A percentile compares a stretch with the other conserved stretches of the same genome.
Evolutionary conservation across 1,140 invertebrate species (phyloP).

Genomic region (Radopholus similis): DNA sequence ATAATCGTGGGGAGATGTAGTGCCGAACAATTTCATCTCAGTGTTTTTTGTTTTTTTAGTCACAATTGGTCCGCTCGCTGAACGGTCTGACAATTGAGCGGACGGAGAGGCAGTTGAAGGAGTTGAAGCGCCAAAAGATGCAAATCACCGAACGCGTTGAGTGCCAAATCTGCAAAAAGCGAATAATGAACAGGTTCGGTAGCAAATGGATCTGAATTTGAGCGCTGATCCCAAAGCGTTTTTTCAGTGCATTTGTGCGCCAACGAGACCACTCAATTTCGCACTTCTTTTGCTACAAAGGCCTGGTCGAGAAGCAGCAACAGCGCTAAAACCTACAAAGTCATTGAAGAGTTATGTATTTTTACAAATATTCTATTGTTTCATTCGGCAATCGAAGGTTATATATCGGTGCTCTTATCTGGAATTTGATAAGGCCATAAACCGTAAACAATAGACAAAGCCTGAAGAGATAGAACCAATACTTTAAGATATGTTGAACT

Average conservation of each 20-base stretch:
- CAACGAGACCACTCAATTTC: slow-evolving; percentile 20
- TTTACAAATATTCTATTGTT: not conserved
- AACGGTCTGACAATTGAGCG: slow-evolving; percentile 21
- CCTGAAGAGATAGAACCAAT: no score
- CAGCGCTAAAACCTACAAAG: no score
- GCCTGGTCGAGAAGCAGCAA: not conserved
- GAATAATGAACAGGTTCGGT: slow-evolving; percentile 32
- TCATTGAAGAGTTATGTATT: not conserved
- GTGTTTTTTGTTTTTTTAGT: slow-evolving; percentile 14
- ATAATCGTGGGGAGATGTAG: no score
- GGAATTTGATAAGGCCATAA: no score
- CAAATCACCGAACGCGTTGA: slow-evolving; percentile 22
- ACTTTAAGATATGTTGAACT: no score
- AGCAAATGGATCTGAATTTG: not conserved
- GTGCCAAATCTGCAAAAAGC: slow-evolving; percentile 32
- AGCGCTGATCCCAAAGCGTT: not conserved
- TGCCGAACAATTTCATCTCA: not conserved
- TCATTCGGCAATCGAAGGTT: no score
- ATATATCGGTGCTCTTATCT: no score
- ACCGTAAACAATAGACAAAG: no score
- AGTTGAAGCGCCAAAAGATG: slow-evolving; percentile 18
- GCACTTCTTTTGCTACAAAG: slow-evolving; percentile 39
- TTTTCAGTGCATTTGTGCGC: slow-evolving; percentile 41
- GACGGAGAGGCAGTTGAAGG: slow-evolving; percentile 4
- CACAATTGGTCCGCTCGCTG: slow-evolving; percentile 11